Evolutionary conservation across 2,113 vertebrate species (phyloP).

Genomic region (Maylandia zebra): DNA sequence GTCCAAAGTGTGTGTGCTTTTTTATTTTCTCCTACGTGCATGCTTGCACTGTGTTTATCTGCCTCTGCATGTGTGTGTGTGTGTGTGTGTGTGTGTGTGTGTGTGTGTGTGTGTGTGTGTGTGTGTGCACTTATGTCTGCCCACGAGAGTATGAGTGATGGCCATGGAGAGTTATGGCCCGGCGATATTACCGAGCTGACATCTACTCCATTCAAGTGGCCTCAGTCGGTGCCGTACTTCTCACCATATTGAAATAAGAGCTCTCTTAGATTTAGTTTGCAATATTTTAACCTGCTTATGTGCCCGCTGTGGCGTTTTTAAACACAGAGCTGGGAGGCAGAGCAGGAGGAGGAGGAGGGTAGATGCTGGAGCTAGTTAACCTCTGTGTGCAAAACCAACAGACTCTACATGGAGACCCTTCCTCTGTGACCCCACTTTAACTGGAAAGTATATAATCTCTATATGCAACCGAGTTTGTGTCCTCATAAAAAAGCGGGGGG

Average conservation of each 20-base stretch:
- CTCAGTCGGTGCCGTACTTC: constrained; percentile 44
- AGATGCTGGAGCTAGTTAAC: constrained; percentile 49
- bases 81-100: not conserved
- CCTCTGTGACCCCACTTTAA: constrained; percentile 47
- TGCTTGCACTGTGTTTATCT: constrained; percentile 18
- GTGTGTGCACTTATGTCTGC: constrained; percentile 38
- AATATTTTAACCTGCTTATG: constrained; percentile 70
- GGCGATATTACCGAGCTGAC: constrained; percentile 67
- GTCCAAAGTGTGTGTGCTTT: constrained; percentile 23
- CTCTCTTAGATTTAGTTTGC: constrained; percentile 62
- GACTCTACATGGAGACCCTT: not conserved
- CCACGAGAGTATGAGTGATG: constrained; percentile 64
- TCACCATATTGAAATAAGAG: constrained; percentile 58
- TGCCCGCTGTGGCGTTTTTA: constrained; percentile 11
- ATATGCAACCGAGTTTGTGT: constrained; percentile 27
- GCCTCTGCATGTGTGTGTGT: not conserved
- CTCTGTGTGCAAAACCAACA: constrained; percentile 48
- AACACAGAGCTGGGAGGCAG: not conserved
- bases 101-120: not conserved
- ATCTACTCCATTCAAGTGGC: constrained; percentile 64
- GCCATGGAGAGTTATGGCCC: constrained; percentile 70
- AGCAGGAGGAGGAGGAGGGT: not conserved
- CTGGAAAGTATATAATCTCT: constrained; percentile 3
- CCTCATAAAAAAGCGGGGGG: constrained; percentile 17
- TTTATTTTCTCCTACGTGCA: not conserved